Base-by-base conservation (phyloP, 1,140 invertebrate genomes). In the Neodiprion fabricii region DNA sequence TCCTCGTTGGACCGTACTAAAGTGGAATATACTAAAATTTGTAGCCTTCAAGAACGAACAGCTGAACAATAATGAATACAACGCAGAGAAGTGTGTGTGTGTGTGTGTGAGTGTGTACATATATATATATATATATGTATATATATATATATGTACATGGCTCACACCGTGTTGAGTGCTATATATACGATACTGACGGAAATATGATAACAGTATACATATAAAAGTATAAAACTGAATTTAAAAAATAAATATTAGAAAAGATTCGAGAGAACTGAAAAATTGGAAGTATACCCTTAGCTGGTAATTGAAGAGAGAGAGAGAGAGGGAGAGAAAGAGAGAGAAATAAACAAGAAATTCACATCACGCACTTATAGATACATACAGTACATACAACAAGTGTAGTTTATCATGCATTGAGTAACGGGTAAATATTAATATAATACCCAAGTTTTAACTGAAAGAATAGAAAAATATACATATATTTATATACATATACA, bases 61-160 rank as follows among this genome's bases (percentile, higher is more conserved):
- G 67, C 67, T 69, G 67, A 69, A 69, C 67, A 69, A 69, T 69
- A 69, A 69, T 69, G 11, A 69, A 69, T 69, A 69, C 67, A 69
- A 69, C 67, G 67, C 67, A 69, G 40, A 69, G 4, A 10, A 9
- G n/a, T 14, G n/a, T 17, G n/a, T 40, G 11, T 14, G n/a, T 61
- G 53, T 61, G 14, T 69, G 21, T 47, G 61, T 40, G 28, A 3
- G 28, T 40, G 0, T 40, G 5, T 5, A 40, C 5, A 40, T 40
- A 40, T 4, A 40, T 40, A 40, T 40, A 40, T 40, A 40, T 40
- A 40, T 28, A 28, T 14, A 61, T 14, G 0, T n/a, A 61, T 28
- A 3, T 14, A 61, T 61, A 7, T 61, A 12, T 69, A 40, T 21
- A 21, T 14, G n/a, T 47, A 21, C 53, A 61, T 61, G 11, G 53